A percentile compares a stretch with the other conserved stretches of the same genome.
phyloP scores from a whole-genome alignment of 2,113 vertebrate genomes.

The Lathamus discolor region DNA sequence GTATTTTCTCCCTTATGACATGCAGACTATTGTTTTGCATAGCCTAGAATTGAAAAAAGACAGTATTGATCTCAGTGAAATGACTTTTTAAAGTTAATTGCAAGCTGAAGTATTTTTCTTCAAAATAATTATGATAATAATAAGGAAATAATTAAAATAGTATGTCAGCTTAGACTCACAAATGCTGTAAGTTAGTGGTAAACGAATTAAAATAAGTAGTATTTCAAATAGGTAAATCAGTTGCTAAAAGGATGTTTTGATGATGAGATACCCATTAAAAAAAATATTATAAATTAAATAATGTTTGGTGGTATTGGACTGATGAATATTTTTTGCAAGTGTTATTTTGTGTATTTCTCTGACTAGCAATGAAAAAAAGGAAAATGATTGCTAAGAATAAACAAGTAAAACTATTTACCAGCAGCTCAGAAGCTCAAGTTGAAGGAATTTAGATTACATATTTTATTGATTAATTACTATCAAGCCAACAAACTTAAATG shows the following conservation, averaged over 20 bases:
- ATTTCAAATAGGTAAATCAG: neutral
- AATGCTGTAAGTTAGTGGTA: neutral
- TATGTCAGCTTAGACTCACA: neutral
- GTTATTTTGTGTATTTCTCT: neutral
- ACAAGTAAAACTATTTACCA: neutral
- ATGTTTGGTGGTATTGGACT: neutral
- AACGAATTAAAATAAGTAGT: neutral
- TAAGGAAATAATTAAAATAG: neutral
- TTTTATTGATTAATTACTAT: neutral
- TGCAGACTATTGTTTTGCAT: neutral
- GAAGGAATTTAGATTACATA: neutral
- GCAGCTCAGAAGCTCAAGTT: neutral
- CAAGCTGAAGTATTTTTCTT: neutral
- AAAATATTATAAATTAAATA: neutral
- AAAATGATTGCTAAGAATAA: neutral
- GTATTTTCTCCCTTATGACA: neutral
- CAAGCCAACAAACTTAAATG: neutral
- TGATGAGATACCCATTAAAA: neutral
- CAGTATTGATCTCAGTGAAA: neutral
- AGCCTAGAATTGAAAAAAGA: neutral
- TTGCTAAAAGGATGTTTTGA: neutral
- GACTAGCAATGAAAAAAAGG: neutral
- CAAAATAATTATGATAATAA: neutral
- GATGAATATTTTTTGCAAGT: neutral
- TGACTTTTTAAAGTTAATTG: neutral